Evolutionary conservation across 2,888 invertebrate genomes (phyloP), one percentile per base, ranked within the genome.

Genomic region (Heliconius ismenius): DNA sequence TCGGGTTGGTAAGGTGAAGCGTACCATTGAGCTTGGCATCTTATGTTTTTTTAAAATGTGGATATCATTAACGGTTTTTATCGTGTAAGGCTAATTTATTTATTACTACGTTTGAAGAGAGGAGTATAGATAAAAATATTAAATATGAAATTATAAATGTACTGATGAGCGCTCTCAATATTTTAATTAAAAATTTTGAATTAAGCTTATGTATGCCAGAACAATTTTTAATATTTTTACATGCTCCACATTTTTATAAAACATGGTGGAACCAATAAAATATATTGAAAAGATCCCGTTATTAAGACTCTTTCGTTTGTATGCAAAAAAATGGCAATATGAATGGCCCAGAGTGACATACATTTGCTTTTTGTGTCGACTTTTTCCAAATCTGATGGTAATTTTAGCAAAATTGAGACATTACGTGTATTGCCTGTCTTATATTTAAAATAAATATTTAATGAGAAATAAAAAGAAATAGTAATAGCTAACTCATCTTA

Each of bases 101-200:
- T 49, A 49, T 21, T 21, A 49, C 49, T 49, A 49, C 49, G 18
- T 49, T 18, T 21, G 21, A 49, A 15, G 18, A 49, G 11, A 24
- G n/a, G 13, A 26, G 10, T 60, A 13, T n/a, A 60, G 24, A 24
- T n/a, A 26, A 15, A 13, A 65, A 65, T n/a, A 36, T 67, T 26
- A 74, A 32, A 39, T 36, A 65, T 69, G 24, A 68, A 73, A 75
- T 54, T 28, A 24, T 72, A 73, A 74, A 49, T 36, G 39, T 70
- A 74, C 58, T 60, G 62, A 62, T 63, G 73, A 49, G 67, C 32
- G 49, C 75, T 68, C 26, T 70, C 32, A 49, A 72, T 60, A 24
- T 70, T 64, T 43, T 28, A 74, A 70, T 64, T 73, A 18, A 72
- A 73, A 70, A 18, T 60, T 73, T 60, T 24, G n/a, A 36, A 73